Evolutionary conservation across 2,888 invertebrate genomes (phyloP).

Genomic region (Xestia sexstrigata): DNA sequence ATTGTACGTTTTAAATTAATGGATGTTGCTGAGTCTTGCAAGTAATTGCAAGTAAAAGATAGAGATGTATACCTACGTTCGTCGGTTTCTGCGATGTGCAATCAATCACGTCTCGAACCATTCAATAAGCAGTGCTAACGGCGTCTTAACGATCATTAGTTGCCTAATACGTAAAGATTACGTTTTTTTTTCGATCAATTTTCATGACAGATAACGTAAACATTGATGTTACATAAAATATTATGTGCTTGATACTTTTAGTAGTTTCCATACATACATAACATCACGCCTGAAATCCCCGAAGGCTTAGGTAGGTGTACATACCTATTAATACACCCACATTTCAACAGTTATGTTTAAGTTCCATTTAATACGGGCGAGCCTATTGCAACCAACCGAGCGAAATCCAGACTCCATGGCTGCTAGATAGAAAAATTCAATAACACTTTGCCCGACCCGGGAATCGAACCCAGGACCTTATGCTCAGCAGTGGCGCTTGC

Average conservation of each 20-base stretch:
- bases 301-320: no score
- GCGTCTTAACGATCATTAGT: slow-evolving; percentile 61
- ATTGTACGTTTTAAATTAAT: slow-evolving; percentile 33
- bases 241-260: background rate
- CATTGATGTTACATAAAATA: background rate
- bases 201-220: slow-evolving; percentile 49
- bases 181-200: slow-evolving; percentile 34
- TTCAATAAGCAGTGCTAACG: slow-evolving; percentile 58
- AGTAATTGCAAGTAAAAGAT: slow-evolving; percentile 32
- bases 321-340: no score
- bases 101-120: slow-evolving; percentile 60
- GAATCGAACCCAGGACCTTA: background rate
- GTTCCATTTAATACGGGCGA: background rate
- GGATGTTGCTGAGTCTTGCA: slow-evolving; percentile 14
- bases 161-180: slow-evolving; percentile 41
- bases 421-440: background rate
- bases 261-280: background rate
- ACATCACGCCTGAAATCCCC: background rate
- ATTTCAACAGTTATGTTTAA: background rate
- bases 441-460: background rate
- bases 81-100: slow-evolving; percentile 35
- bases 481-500: background rate
- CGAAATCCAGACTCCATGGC: no score
- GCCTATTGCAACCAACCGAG: background rate
- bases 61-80: slow-evolving; percentile 7